phyloP scores from a whole-genome alignment of 2,888 invertebrate species.

The Geotrupes spiniger region DNA sequence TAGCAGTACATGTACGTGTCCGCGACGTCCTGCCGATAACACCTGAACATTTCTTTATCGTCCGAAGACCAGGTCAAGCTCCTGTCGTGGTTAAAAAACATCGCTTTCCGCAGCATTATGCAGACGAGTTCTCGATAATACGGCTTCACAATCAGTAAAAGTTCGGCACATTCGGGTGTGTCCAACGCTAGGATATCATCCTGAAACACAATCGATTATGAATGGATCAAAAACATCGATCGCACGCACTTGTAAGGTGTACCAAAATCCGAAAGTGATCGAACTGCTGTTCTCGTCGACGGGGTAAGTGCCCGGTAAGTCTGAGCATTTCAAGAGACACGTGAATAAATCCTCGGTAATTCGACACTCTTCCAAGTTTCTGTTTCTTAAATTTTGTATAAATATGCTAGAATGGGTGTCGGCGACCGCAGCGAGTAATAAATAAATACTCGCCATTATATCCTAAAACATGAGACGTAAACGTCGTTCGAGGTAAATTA shows the following conservation, averaged over 20 bases:
- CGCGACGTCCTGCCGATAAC: conserved; percentile 51
- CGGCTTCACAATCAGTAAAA: conserved; percentile 64
- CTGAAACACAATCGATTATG: conserved; percentile 33
- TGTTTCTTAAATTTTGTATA: conserved; percentile 53
- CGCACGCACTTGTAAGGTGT: conserved; percentile 72
- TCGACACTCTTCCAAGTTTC: conserved; percentile 53
- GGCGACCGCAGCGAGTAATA: conserved; percentile 66
- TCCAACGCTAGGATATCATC: conserved; percentile 61
- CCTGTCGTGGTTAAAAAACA: conserved; percentile 60
- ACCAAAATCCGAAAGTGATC: conserved; percentile 89
- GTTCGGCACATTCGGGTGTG: conserved; percentile 49
- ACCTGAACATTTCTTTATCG: conserved; percentile 82
- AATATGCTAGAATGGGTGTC: conserved; percentile 66
- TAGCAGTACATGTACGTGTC: conserved; percentile 73
- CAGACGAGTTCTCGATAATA: conserved; percentile 77
- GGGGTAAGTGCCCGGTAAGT: conserved; percentile 80
- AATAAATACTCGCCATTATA: conserved; percentile 64
- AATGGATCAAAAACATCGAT: too few species aligned
- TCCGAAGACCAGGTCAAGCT: conserved; percentile 65
- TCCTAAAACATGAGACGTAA: conserved; percentile 56
- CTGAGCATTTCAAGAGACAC: conserved; percentile 75
- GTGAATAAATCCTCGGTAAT: conserved; percentile 64
- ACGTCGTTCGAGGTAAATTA: neutral
- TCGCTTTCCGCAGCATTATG: conserved; percentile 75
- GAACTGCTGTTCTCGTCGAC: conserved; percentile 84